These are phyloP conservation scores for Ditylenchus weischeri DNA, from an alignment of 2,888 invertebrate genomes.

Conservation along the genomic window DNA sequence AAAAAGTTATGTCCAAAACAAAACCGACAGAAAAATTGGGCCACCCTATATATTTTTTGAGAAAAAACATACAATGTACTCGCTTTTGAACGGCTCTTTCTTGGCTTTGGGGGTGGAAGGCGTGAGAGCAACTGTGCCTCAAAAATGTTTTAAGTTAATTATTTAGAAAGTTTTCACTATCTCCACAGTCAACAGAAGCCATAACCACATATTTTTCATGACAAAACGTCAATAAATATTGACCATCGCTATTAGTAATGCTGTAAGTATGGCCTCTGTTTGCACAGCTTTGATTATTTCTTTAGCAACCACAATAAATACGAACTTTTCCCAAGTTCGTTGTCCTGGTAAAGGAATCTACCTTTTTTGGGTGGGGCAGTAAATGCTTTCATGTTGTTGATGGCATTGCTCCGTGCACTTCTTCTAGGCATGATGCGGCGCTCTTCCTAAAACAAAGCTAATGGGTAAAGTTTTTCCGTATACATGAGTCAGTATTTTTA, in stretches of 20 bases:
- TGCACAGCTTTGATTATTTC: neutral
- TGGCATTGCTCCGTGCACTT: slow-evolving; percentile 42
- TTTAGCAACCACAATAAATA: no score
- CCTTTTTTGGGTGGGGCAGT: slow-evolving; percentile 7
- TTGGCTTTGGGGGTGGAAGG: neutral
- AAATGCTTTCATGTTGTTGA: slow-evolving; percentile 38
- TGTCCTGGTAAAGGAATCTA: neutral
- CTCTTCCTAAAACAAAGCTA: slow-evolving; percentile 29
- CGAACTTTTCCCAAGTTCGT: no score
- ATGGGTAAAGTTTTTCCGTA: neutral
- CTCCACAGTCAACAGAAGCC: no score
- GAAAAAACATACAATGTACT: slow-evolving; percentile 2
- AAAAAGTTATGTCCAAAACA: neutral
- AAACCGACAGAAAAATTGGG: no score
- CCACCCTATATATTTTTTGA: no score
- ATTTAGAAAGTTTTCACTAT: no score
- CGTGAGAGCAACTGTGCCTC: neutral
- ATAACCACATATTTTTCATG: no score
- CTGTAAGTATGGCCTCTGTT: neutral
- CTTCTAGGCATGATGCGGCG: slow-evolving; percentile 50
- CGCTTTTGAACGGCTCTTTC: slow-evolving; percentile 7
- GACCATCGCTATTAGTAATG: no score
- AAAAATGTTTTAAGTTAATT: no score
- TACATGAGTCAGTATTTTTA: neutral
- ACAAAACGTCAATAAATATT: no score